Percentiles rank a stretch among this genome's conserved stretches.
Conservation (phyloP, 2,888 invertebrate genomes). For the Hydropsyche betteni region DNA sequence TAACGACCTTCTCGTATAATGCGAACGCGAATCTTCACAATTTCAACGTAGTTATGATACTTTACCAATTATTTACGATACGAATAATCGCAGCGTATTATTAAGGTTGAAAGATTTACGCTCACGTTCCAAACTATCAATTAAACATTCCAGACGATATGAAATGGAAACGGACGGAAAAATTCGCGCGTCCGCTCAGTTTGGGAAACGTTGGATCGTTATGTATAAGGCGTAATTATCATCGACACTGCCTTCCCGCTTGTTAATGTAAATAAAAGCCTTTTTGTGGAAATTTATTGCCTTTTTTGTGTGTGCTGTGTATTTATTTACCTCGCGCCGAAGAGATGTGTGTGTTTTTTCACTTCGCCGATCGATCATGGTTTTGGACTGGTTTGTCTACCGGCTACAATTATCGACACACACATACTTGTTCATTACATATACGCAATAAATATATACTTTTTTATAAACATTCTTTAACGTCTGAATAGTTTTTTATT, state of each 20-base stretch:
- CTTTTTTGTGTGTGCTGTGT: slow-evolving; percentile 9
- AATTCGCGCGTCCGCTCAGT: background rate
- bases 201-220: background rate
- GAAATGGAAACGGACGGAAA: too few species aligned
- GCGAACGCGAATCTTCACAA: too few species aligned
- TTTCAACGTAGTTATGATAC: too few species aligned
- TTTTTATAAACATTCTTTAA: too few species aligned
- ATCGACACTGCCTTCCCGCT: slow-evolving; percentile 26
- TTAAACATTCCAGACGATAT: too few species aligned
- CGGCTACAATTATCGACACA: slow-evolving; percentile 20
- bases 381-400: slow-evolving; percentile 27
- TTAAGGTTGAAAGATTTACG: too few species aligned
- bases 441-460: too few species aligned
- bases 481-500: too few species aligned
- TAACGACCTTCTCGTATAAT: too few species aligned
- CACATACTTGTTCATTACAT: background rate
- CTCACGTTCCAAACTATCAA: too few species aligned
- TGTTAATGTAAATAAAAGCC: slow-evolving; percentile 32
- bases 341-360: slow-evolving; percentile 17
- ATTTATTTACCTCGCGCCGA: slow-evolving; percentile 7
- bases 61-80: too few species aligned
- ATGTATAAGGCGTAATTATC: slow-evolving; percentile 28
- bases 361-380: slow-evolving; percentile 24
- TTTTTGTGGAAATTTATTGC: slow-evolving; percentile 31
- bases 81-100: too few species aligned